These are phyloP conservation scores for Bombyx mandarina DNA, from an alignment of 1,140 invertebrate species.

Conservation along the genomic window DNA sequence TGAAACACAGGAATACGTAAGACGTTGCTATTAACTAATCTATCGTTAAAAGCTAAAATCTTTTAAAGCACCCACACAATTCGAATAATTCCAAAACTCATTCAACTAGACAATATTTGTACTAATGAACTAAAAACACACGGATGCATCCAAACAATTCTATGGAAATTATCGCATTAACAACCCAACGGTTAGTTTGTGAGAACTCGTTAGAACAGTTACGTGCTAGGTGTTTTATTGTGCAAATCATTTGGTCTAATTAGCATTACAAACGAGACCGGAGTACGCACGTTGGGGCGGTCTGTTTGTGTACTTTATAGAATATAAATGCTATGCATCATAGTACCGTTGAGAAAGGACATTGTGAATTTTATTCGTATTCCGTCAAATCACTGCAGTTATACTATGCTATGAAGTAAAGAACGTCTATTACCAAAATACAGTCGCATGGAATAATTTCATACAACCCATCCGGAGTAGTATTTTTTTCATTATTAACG, in stretches of 20 bases:
- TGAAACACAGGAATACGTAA: background rate
- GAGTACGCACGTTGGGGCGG: constrained; percentile 25
- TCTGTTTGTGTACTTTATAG: constrained; percentile 9
- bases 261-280: constrained; percentile 55
- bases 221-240: constrained; percentile 37
- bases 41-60: background rate
- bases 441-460: too few relatives aligned
- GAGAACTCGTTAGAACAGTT: constrained; percentile 28
- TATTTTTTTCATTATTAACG: too few relatives aligned
- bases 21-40: background rate
- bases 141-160: constrained; percentile 3
- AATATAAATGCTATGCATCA: too few relatives aligned
- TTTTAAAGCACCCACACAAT: background rate
- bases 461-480: too few relatives aligned
- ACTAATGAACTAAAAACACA: background rate
- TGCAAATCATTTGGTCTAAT: constrained; percentile 47
- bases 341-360: too few relatives aligned
- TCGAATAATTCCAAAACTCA: background rate
- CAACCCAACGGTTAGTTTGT: constrained; percentile 1
- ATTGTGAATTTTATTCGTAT: too few relatives aligned
- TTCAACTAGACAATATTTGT: background rate
- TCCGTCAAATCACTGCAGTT: too few relatives aligned
- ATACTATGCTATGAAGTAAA: too few relatives aligned
- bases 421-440: too few relatives aligned
- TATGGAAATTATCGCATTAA: constrained; percentile 16